These are phyloP conservation scores for Chaenodraco wilsoni DNA, from an alignment of 2,797 vertebrate species.

Conservation along the genomic window DNA sequence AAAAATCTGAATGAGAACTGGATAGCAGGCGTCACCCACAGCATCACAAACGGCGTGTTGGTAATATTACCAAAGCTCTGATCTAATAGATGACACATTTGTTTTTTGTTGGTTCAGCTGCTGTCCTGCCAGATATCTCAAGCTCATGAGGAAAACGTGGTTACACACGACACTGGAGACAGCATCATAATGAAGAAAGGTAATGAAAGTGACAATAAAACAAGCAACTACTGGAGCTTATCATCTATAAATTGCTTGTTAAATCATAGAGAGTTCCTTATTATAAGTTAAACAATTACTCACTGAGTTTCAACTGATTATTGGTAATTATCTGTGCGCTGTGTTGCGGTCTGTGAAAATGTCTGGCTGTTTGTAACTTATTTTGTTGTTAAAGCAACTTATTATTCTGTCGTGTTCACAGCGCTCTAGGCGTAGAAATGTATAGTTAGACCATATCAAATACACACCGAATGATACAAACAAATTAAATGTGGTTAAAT, in stretches of 20 bases:
- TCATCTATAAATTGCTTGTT: not conserved
- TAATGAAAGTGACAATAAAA: not conserved
- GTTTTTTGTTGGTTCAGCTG: not conserved
- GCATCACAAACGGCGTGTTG: slow-evolving; percentile 11
- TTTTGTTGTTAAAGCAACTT: not conserved
- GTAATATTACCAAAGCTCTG: slow-evolving; percentile 23
- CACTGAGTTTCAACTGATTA: not conserved
- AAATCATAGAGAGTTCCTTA: slow-evolving; percentile 6
- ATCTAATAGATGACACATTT: slow-evolving; percentile 31
- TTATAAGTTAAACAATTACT: not conserved
- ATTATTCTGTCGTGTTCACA: not conserved
- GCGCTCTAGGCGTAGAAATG: not conserved
- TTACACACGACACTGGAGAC: not conserved
- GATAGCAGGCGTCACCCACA: slow-evolving; percentile 14
- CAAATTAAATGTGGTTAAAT: not conserved
- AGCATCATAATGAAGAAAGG: not conserved
- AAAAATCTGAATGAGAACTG: slow-evolving; percentile 25
- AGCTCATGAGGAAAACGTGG: slow-evolving; percentile 1
- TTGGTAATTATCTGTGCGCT: slow-evolving; percentile 1
- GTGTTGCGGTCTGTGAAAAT: not conserved
- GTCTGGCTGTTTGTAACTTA: not conserved
- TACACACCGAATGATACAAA: not conserved
- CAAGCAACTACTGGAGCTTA: not conserved
- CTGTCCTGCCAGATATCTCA: not conserved
- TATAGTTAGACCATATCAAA: not conserved